Conservation (phyloP, 1,140 invertebrate genomes). For the Protaetia brevitarsis region DNA sequence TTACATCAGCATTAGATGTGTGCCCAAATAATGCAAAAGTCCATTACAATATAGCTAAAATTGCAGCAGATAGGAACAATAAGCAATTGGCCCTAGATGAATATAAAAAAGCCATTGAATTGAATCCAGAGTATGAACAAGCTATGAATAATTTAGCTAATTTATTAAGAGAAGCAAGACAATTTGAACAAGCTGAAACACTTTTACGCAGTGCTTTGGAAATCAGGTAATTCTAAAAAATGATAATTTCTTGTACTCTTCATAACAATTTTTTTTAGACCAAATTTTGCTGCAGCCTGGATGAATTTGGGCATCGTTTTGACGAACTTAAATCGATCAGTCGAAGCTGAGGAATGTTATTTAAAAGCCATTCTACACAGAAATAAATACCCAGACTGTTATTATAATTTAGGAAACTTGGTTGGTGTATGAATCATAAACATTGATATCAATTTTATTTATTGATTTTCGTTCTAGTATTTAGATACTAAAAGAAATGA, state of each 20-base stretch:
- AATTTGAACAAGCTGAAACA: slow-evolving; percentile 70
- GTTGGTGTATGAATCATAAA: slow-evolving; percentile 51
- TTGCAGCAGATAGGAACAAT: slow-evolving; percentile 73
- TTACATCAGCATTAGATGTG: slow-evolving; percentile 67
- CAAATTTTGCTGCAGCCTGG: slow-evolving; percentile 92
- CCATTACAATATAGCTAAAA: slow-evolving; percentile 93
- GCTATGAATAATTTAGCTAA: slow-evolving; percentile 98
- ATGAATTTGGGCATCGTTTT: slow-evolving; percentile 96
- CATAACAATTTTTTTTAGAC: slow-evolving; percentile 51
- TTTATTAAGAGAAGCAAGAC: slow-evolving; percentile 76
- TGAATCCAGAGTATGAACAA: slow-evolving; percentile 91
- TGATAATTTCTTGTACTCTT: slow-evolving; percentile 19
- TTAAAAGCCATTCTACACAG: slow-evolving; percentile 71
- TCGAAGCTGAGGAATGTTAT: slow-evolving; percentile 77
- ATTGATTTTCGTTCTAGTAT: slow-evolving; percentile 50
- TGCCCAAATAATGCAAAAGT: slow-evolving; percentile 92
- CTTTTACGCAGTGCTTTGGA: slow-evolving; percentile 72
- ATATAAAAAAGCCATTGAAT: slow-evolving; percentile 57
- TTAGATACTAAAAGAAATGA: slow-evolving; percentile 55
- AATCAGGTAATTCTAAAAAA: slow-evolving; percentile 59
- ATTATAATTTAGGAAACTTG: slow-evolving; percentile 93
- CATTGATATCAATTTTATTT: slow-evolving; percentile 14
- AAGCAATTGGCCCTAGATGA: slow-evolving; percentile 65
- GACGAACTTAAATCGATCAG: slow-evolving; percentile 66
- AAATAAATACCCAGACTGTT: slow-evolving; percentile 84